Conservation (phyloP, 2,113 vertebrate genomes). For the Azemiops feae region DNA sequence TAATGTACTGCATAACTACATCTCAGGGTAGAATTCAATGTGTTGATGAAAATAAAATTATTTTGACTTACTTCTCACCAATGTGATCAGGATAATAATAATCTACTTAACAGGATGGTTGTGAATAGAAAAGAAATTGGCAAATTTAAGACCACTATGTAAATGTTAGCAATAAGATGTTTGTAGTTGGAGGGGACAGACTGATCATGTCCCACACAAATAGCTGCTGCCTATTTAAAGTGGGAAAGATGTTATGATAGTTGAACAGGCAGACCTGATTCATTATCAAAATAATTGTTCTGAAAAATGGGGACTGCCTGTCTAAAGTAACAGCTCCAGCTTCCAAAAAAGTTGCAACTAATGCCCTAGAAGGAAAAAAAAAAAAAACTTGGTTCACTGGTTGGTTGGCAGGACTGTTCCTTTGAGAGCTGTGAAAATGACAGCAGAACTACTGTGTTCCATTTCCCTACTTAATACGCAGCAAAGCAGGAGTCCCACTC, state of each 20-base stretch:
- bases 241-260: neutral
- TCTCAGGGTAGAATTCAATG: neutral
- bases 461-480: slow-evolving; percentile 14
- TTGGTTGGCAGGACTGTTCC: neutral
- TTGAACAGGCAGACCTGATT: neutral
- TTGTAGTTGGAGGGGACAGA: neutral
- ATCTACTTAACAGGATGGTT: neutral
- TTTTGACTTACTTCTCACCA: neutral
- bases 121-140: neutral
- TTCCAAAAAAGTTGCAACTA: slow-evolving; percentile 4
- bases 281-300: neutral
- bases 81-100: neutral
- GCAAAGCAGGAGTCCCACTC: neutral
- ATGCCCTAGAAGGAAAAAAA: slow-evolving; percentile 1
- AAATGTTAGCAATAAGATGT: neutral
- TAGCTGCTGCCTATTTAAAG: neutral
- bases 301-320: neutral
- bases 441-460: neutral
- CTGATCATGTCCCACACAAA: neutral
- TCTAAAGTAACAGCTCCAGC: neutral
- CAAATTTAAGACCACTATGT: neutral
- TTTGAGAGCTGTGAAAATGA: neutral
- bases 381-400: neutral
- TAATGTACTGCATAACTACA: neutral
- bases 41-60: neutral